Conservation (phyloP, 2,113 vertebrate genomes). For the Paralichthys olivaceus region DNA sequence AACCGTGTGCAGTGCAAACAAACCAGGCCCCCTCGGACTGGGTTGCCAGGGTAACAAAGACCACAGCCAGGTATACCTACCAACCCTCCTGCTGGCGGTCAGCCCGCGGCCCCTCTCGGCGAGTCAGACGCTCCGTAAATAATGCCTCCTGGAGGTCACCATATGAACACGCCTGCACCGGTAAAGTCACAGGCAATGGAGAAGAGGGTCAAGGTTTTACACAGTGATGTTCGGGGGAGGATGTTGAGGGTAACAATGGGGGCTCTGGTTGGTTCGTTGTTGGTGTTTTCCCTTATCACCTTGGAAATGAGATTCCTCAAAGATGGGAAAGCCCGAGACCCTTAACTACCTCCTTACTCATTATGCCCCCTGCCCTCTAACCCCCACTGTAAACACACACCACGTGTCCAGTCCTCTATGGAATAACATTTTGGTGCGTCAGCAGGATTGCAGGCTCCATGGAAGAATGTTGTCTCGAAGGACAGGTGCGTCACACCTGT, state of each 20-base stretch:
- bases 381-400: slow-evolving; percentile 26
- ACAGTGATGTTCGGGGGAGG: neutral
- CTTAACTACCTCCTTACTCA: neutral
- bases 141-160: slow-evolving; percentile 34
- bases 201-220: slow-evolving; percentile 10
- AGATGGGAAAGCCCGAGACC: slow-evolving; percentile 55
- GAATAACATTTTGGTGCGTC: slow-evolving; percentile 65
- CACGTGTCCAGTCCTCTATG: slow-evolving; percentile 2
- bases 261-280: slow-evolving; percentile 4
- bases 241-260: neutral
- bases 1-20: slow-evolving; percentile 80
- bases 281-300: slow-evolving; percentile 61
- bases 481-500: slow-evolving; percentile 78
- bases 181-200: slow-evolving; percentile 8
- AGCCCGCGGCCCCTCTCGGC: neutral
- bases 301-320: slow-evolving; percentile 54
- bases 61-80: slow-evolving; percentile 65
- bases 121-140: slow-evolving; percentile 49
- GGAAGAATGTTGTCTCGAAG: slow-evolving; percentile 56
- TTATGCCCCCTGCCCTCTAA: neutral
- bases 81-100: neutral
- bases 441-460: slow-evolving; percentile 37
- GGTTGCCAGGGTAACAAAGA: slow-evolving; percentile 63
- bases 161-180: neutral
- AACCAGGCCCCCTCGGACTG: slow-evolving; percentile 51